Evolutionary conservation across 2,113 vertebrate species (phyloP), one percentile per base, ranked within the genome.

Genomic region (Tylochromis polylepis): DNA sequence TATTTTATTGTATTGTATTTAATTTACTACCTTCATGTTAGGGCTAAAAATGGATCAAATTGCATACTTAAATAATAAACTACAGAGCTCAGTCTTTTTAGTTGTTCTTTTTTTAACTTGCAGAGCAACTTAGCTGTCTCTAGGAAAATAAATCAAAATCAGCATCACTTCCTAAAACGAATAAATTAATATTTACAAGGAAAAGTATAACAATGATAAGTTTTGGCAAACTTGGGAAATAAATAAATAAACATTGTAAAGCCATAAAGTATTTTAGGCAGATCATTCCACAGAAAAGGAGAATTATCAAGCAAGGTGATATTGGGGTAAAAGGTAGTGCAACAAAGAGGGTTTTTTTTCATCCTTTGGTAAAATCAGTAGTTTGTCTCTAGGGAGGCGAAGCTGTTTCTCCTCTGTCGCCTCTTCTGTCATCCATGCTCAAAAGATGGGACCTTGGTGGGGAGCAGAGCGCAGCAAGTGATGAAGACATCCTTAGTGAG

Each of bases 401-500:
- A 86, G 94, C 87, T 83, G 91, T 88, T 91, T 93, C 90, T 95
- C 86, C 89, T 94, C 92, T 87, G 91, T 88, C 81, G 41, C 85
- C 89, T 94, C 56, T 79, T 92, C 89, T 90, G 80, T 91, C 92
- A 88, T 85, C 92, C 88, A 79, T 46, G 57, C 91, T 93, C 93
- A 93, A 90, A 93, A 90, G 88, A 87, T 93, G 89, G 93, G 94
- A 95, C 93, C 93, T 92, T 89, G 85, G 86, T 88, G 90, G 80
- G 86, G 84, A 93, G 91, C 85, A 72, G 88, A 92, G 87, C 90
- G 31, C 87, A 83, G 90, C 85, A 81, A 94, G 91, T 59, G 91
- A 95, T 93, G 92, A 94, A 94, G 92, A 92, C 94, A 87, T 94
- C 82, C 89, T 93, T 51, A 93, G 91, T 77, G 90, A 85, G 88